These are phyloP conservation scores for Pollenia griseotomentosa DNA, from an alignment of 2,888 invertebrate genomes.

Conservation along the genomic window DNA sequence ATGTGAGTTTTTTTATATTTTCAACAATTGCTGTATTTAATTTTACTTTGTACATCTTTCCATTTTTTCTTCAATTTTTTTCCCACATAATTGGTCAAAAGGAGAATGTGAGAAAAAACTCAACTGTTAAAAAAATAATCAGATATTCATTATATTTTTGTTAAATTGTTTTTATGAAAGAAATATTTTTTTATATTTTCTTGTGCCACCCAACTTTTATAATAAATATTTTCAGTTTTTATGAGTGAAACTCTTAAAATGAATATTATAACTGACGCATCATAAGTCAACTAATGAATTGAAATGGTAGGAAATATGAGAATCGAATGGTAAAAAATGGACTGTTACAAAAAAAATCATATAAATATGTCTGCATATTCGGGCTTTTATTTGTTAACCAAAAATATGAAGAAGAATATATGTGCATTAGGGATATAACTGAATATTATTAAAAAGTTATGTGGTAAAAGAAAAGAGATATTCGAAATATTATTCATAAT, in stretches of 20 bases:
- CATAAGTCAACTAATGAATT: conserved; percentile 62
- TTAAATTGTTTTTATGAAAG: background rate
- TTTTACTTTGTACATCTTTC: conserved; percentile 60
- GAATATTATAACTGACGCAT: conserved; percentile 45
- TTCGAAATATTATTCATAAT: too few relatives aligned
- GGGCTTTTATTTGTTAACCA: conserved; percentile 5
- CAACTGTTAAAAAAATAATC: conserved; percentile 27
- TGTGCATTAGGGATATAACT: conserved; percentile 10
- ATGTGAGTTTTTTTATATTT: background rate
- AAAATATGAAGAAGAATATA: background rate
- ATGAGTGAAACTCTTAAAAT: background rate
- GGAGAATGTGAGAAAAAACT: conserved; percentile 19
- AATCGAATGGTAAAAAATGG: background rate
- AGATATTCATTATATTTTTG: conserved; percentile 38
- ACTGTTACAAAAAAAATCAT: background rate
- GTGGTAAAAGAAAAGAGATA: too few relatives aligned
- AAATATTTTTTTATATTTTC: conserved; percentile 6
- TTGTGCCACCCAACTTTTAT: background rate
- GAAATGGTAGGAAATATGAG: conserved; percentile 34
- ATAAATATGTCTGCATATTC: background rate
- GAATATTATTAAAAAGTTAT: too few relatives aligned
- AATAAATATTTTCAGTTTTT: conserved; percentile 35
- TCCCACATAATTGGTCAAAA: background rate
- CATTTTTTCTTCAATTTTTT: conserved; percentile 19
- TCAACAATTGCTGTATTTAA: conserved; percentile 45